Conservation (phyloP, 1,140 invertebrate species). For the Atta colombica region DNA sequence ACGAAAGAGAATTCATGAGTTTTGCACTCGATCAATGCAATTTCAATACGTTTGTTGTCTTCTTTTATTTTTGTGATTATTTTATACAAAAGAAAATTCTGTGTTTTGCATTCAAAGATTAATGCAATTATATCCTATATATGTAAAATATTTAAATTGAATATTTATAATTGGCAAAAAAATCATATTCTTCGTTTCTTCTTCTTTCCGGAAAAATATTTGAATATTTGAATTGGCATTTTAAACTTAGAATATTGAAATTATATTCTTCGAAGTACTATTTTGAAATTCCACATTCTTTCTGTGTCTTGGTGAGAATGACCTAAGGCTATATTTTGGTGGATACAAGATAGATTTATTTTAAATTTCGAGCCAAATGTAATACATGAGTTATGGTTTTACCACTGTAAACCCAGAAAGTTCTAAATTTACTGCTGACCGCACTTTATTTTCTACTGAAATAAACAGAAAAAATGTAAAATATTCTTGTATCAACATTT, state of each 20-base stretch:
- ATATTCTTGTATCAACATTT: background rate
- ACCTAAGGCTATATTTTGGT: background rate
- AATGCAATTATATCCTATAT: background rate
- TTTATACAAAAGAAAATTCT: background rate
- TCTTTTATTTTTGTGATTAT: background rate
- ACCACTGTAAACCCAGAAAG: background rate
- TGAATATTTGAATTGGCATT: background rate
- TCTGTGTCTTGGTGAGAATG: background rate
- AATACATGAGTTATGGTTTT: background rate
- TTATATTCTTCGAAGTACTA: background rate
- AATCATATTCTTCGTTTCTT: background rate
- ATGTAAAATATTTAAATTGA: no score
- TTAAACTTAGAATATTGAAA: conserved; percentile 4
- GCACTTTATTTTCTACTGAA: background rate
- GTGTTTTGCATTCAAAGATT: background rate
- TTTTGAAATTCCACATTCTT: background rate
- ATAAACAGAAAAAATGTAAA: background rate
- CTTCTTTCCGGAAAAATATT: background rate
- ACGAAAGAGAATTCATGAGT: no score
- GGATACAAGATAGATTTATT: background rate
- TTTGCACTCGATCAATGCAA: no score
- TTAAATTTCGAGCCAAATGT: background rate
- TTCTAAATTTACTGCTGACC: background rate
- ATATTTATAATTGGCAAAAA: background rate
- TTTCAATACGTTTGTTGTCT: no score